These are phyloP conservation scores for Calosoma granatense DNA, from an alignment of 1,140 invertebrate species.

Conservation along the genomic window DNA sequence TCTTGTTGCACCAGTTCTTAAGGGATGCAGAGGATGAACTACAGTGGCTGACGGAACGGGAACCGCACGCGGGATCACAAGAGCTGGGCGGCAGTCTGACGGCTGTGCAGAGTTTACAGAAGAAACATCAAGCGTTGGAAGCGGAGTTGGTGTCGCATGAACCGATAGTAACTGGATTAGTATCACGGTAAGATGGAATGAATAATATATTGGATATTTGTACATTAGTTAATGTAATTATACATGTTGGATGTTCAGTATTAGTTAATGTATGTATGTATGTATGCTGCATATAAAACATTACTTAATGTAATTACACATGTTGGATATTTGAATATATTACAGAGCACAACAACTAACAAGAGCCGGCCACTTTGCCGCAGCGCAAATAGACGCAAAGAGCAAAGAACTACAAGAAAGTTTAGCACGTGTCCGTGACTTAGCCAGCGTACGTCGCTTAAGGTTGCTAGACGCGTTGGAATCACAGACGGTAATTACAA, in stretches of 20 bases:
- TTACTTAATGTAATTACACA: no score
- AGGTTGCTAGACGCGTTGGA: slow-evolving; percentile 73
- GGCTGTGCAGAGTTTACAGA: slow-evolving; percentile 91
- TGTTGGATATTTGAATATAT: no score
- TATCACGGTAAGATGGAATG: slow-evolving; percentile 45
- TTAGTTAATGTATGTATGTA: no score
- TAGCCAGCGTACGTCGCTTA: slow-evolving; percentile 57
- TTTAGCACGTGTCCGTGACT: slow-evolving; percentile 53
- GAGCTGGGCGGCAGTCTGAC: slow-evolving; percentile 63
- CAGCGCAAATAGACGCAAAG: slow-evolving; percentile 55
- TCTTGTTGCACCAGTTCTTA: slow-evolving; percentile 73
- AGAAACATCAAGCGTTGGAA: slow-evolving; percentile 86
- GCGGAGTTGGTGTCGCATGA: slow-evolving; percentile 74
- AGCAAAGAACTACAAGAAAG: slow-evolving; percentile 53
- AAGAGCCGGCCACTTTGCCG: slow-evolving; percentile 73
- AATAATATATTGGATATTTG: background rate
- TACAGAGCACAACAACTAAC: slow-evolving; percentile 58
- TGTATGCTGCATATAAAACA: no score
- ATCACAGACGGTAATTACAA: slow-evolving; percentile 75
- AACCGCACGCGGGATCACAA: slow-evolving; percentile 67
- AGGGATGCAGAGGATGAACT: slow-evolving; percentile 80
- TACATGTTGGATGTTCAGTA: no score
- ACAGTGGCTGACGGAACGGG: slow-evolving; percentile 77
- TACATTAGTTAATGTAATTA: background rate
- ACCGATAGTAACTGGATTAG: slow-evolving; percentile 62